A percentile compares a stretch with the other conserved stretches of the same genome.
Conservation (phyloP, 2,797 vertebrate genomes). For the Anguilla pacifica region DNA sequence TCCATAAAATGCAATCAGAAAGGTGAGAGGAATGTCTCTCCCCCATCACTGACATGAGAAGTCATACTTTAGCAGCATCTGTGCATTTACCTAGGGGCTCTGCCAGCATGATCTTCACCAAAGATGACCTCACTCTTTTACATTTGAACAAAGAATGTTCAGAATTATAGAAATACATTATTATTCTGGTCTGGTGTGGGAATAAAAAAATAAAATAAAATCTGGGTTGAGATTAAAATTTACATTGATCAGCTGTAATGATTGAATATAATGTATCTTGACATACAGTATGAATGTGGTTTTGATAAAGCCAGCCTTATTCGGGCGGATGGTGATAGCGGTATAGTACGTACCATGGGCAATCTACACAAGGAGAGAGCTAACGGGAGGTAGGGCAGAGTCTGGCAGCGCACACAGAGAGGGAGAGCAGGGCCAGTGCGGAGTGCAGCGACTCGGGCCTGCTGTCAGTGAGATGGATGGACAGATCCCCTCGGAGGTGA, state of each 20-base stretch:
- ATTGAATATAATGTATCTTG: not conserved
- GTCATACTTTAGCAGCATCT: not conserved
- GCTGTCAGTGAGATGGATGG: conserved; percentile 17
- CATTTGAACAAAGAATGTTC: conserved; percentile 4
- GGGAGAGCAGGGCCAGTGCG: not conserved
- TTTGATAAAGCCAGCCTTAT: not conserved
- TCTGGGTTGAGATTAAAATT: not conserved
- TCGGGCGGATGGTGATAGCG: not conserved
- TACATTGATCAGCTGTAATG: not conserved
- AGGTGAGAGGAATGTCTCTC: conserved; percentile 10
- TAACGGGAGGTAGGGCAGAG: not conserved
- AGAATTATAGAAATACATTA: not conserved
- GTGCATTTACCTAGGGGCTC: not conserved
- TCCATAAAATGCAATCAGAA: conserved; percentile 25
- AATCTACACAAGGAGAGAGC: not conserved
- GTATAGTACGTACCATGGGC: not conserved
- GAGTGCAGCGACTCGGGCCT: not conserved
- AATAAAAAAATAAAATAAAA: not conserved
- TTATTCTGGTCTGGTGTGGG: not conserved
- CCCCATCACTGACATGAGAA: conserved; percentile 4
- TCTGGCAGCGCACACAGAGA: not conserved
- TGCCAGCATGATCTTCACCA: not conserved
- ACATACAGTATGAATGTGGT: not conserved
- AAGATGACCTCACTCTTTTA: not conserved
- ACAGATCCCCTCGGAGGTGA: not conserved